Evolutionary conservation across 2,113 vertebrate genomes (phyloP).

Genomic region (Pao palembangensis): DNA sequence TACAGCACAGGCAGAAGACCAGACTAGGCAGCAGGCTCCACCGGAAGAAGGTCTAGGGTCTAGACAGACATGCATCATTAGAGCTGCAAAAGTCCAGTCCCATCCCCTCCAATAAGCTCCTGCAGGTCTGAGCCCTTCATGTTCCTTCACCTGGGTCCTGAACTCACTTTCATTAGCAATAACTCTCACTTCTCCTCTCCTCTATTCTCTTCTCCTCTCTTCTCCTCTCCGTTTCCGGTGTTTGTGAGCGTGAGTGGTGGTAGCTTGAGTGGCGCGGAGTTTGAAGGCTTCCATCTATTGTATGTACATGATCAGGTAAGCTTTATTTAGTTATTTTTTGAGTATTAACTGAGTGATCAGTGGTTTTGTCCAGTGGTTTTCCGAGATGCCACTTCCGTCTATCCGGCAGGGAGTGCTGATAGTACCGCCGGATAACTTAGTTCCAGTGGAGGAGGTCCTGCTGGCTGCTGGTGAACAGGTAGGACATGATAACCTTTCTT

Average conservation of each 20-base stretch:
- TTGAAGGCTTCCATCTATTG: not conserved
- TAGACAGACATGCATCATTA: not conserved
- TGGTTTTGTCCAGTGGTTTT: not conserved
- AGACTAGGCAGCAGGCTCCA: too few species aligned
- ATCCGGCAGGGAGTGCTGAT: not conserved
- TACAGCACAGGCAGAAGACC: too few species aligned
- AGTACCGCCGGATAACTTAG: not conserved
- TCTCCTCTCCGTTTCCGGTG: not conserved
- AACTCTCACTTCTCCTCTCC: not conserved
- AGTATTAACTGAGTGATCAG: not conserved
- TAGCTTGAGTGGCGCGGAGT: not conserved
- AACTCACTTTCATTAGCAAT: not conserved
- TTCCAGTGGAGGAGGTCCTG: not conserved
- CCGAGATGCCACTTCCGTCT: not conserved
- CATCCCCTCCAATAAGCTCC: not conserved
- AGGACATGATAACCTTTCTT: not conserved
- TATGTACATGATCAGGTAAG: too few species aligned
- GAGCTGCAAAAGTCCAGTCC: not conserved
- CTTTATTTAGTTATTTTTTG: not conserved
- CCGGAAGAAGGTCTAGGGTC: not conserved
- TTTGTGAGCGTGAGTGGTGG: too few species aligned
- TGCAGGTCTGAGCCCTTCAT: not conserved
- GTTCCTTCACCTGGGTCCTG: not conserved
- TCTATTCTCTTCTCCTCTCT: too few species aligned
- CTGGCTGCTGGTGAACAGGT: not conserved